phyloP scores from a whole-genome alignment of 2,888 invertebrate species.

The Sericinus montela region DNA sequence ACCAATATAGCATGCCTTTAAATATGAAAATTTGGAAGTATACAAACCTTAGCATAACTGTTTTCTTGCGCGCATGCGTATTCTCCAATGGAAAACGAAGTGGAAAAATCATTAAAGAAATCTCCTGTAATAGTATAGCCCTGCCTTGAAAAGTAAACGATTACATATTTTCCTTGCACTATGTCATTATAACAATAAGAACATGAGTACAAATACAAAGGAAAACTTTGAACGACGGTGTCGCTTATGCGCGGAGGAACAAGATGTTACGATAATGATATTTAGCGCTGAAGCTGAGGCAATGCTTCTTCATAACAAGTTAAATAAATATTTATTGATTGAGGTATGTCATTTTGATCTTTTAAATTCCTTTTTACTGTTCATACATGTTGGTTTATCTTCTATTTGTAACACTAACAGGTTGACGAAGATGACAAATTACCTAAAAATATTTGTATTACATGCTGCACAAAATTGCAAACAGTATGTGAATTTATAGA shows the following conservation, averaged over 20 bases:
- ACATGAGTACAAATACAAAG: conserved; percentile 37
- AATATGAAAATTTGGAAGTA: conserved; percentile 27
- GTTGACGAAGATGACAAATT: conserved; percentile 82
- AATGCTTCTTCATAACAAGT: conserved; percentile 82
- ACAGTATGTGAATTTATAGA: conserved; percentile 83
- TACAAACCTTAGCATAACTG: conserved; percentile 43
- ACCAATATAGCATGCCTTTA: background rate
- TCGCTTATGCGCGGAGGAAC: conserved; percentile 82
- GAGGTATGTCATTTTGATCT: conserved; percentile 57
- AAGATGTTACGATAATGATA: conserved; percentile 80
- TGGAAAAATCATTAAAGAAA: conserved; percentile 53
- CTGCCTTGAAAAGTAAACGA: conserved; percentile 13
- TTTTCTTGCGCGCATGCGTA: conserved; percentile 55
- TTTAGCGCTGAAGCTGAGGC: conserved; percentile 83
- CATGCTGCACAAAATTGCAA: conserved; percentile 82
- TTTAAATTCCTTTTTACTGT: too few species aligned
- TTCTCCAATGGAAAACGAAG: conserved; percentile 32
- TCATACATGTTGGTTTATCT: too few species aligned
- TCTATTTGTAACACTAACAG: conserved; percentile 48
- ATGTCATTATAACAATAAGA: conserved; percentile 3
- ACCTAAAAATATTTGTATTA: conserved; percentile 83
- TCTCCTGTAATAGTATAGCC: conserved; percentile 12
- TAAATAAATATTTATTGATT: conserved; percentile 83
- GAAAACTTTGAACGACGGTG: conserved; percentile 72
- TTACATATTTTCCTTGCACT: conserved; percentile 22